Conservation (phyloP, 1,140 invertebrate genomes). For the Bicyclus anynana region DNA sequence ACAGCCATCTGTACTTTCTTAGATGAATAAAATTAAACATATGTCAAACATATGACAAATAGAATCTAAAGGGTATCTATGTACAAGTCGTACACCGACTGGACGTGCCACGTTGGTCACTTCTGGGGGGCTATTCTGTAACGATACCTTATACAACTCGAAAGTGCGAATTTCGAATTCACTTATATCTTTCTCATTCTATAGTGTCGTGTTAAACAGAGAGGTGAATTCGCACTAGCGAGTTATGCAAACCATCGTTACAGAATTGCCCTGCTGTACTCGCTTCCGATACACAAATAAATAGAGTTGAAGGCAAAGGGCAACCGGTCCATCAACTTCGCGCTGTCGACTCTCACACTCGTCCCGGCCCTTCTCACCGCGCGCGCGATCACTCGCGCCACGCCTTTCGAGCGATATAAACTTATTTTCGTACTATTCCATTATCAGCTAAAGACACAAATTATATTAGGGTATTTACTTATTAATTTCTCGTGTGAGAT, state of each 20-base stretch:
- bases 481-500: constrained; percentile 68
- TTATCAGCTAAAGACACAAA: constrained; percentile 75
- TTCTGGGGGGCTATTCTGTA: too few relatives aligned
- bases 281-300: constrained; percentile 31
- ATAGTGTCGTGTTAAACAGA: too few relatives aligned
- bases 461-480: constrained; percentile 71
- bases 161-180: too few relatives aligned
- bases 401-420: constrained; percentile 59
- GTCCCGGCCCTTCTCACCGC: constrained; percentile 29
- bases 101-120: constrained; percentile 62
- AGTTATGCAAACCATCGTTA: too few relatives aligned
- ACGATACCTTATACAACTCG: too few relatives aligned
- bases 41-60: constrained; percentile 75
- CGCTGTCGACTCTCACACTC: constrained; percentile 28
- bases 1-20: constrained; percentile 77
- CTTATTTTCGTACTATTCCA: constrained; percentile 66
- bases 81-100: constrained; percentile 59
- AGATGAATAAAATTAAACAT: constrained; percentile 77
- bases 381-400: constrained; percentile 17
- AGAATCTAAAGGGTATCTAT: constrained; percentile 72
- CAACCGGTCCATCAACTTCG: constrained; percentile 23
- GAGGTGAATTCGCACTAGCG: too few relatives aligned
- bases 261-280: too few relatives aligned
- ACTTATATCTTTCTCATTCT: too few relatives aligned
- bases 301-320: constrained; percentile 36